Evolutionary conservation across 1,140 invertebrate genomes (phyloP).

Genomic region (Drosophila chauvacae): DNA sequence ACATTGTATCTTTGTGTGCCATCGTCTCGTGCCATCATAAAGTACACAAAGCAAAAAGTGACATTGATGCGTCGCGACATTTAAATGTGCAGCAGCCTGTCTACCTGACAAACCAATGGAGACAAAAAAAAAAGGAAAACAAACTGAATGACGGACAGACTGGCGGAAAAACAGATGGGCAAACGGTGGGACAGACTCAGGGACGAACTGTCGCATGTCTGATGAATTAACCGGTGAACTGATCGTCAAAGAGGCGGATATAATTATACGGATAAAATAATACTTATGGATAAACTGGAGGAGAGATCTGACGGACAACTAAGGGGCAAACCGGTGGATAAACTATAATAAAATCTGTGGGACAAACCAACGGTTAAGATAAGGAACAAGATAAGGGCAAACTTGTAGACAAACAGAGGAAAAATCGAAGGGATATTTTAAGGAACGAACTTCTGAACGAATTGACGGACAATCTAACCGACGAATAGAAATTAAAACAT

Average conservation of each 20-base stretch:
- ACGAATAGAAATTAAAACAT: background rate
- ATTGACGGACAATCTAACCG: background rate
- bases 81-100: conserved; percentile 46
- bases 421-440: too few relatives aligned
- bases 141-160: conserved; percentile 2
- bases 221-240: background rate
- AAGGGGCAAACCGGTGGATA: too few relatives aligned
- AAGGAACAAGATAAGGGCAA: too few relatives aligned
- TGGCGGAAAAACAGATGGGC: background rate
- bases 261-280: background rate
- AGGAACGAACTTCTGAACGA: background rate
- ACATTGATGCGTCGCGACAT: conserved; percentile 66
- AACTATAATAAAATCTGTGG: too few relatives aligned
- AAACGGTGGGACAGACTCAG: background rate
- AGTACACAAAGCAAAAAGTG: conserved; percentile 51
- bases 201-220: conserved; percentile 5
- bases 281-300: background rate
- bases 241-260: background rate
- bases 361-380: too few relatives aligned
- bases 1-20: conserved; percentile 30
- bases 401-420: too few relatives aligned
- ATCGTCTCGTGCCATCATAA: conserved; percentile 48
- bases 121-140: conserved; percentile 3
- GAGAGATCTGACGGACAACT: background rate
- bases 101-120: conserved; percentile 41